Evolutionary conservation across 2,888 invertebrate genomes (phyloP).

Genomic region (Andrena trimmerana): DNA sequence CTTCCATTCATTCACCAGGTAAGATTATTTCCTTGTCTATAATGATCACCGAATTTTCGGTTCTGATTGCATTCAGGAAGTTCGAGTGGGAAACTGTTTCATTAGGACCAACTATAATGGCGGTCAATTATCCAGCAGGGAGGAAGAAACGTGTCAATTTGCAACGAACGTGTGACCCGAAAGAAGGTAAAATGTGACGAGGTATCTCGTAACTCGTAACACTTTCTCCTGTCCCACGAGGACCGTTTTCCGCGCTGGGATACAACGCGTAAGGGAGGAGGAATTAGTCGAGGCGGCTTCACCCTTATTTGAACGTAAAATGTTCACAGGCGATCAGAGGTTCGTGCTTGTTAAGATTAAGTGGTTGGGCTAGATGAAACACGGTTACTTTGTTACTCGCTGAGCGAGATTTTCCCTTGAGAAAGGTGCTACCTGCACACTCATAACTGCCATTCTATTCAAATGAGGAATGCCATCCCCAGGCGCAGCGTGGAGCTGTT

Average conservation of each 20-base stretch:
- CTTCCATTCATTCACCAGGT: background rate
- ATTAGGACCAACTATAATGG: background rate
- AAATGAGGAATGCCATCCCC: slow-evolving; percentile 67
- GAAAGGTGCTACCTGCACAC: slow-evolving; percentile 80
- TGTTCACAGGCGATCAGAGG: slow-evolving; percentile 11
- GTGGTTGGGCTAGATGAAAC: slow-evolving; percentile 25
- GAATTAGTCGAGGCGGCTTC: background rate
- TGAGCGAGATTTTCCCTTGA: slow-evolving; percentile 62
- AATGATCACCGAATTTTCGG: background rate
- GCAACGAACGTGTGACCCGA: slow-evolving; percentile 2
- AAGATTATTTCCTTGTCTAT: background rate
- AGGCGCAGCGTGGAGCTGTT: slow-evolving; percentile 58
- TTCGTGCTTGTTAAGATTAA: slow-evolving; percentile 27
- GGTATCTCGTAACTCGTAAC: slow-evolving; percentile 22
- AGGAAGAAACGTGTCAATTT: slow-evolving; percentile 18
- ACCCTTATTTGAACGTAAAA: slow-evolving; percentile 20
- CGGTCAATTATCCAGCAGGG: background rate
- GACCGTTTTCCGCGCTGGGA: background rate
- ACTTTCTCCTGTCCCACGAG: slow-evolving; percentile 35
- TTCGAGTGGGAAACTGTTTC: background rate
- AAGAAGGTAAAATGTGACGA: slow-evolving; percentile 17
- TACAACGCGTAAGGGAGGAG: background rate
- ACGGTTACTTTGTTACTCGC: slow-evolving; percentile 38
- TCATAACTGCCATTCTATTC: slow-evolving; percentile 77
- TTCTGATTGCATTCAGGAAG: background rate